Conservation (phyloP, 1,140 invertebrate species). For the Drosophila kepulauana region DNA sequence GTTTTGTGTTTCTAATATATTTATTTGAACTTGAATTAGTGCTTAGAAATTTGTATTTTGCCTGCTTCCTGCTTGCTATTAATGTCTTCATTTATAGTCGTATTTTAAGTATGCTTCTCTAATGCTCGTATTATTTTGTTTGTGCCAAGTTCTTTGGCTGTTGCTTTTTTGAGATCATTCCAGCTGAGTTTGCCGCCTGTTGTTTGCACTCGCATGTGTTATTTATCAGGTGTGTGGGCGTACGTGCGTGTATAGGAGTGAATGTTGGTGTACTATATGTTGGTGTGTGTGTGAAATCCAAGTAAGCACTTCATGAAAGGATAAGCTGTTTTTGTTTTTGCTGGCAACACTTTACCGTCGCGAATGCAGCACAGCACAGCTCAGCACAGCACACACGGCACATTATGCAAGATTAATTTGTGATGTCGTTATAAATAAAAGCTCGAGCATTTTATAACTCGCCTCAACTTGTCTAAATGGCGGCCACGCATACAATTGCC, state of each 20-base stretch:
- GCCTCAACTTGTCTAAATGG: slow-evolving; percentile 45
- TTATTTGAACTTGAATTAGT: too few relatives aligned
- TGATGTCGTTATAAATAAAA: slow-evolving; percentile 83
- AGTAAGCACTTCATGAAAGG: slow-evolving; percentile 73
- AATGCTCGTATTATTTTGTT: too few relatives aligned
- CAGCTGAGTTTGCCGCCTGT: slow-evolving; percentile 52
- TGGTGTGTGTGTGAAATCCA: slow-evolving; percentile 23
- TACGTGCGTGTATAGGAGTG: slow-evolving; percentile 12
- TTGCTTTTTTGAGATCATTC: slow-evolving; percentile 9
- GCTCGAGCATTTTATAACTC: slow-evolving; percentile 74
- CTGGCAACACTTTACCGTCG: slow-evolving; percentile 6
- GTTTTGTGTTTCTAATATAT: too few relatives aligned
- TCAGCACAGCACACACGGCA: slow-evolving; percentile 33
- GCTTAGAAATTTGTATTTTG: too few relatives aligned
- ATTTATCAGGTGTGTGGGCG: slow-evolving; percentile 55
- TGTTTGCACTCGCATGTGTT: slow-evolving; percentile 44
- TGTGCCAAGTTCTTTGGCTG: background rate
- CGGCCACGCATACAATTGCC: slow-evolving; percentile 30
- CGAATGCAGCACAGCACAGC: slow-evolving; percentile 27
- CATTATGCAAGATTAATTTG: slow-evolving; percentile 83
- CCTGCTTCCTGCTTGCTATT: too few relatives aligned
- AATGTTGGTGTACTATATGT: background rate
- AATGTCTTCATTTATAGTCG: too few relatives aligned
- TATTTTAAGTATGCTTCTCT: too few relatives aligned
- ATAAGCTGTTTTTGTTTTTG: slow-evolving; percentile 58